phyloP scores from a whole-genome alignment of 2,113 vertebrate species.

The Leucosticte australis region DNA sequence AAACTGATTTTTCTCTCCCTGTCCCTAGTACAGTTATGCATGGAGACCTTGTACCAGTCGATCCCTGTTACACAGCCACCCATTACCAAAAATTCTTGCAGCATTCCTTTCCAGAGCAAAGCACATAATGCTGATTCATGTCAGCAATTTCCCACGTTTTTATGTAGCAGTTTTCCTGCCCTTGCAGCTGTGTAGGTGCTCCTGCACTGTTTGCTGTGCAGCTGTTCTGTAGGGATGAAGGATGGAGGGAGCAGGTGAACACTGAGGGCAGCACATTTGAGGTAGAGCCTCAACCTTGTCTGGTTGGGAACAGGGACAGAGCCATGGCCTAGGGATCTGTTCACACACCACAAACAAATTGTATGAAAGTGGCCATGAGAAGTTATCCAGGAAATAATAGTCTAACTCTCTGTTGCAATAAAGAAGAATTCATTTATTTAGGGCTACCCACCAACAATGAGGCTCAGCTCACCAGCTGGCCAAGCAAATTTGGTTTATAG shows the following conservation, averaged over 20 bases:
- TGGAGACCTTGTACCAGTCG: fast-evolving
- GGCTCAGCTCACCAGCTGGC: background rate
- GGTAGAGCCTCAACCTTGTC: background rate
- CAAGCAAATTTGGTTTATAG: background rate
- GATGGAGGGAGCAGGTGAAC: background rate
- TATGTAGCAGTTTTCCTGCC: background rate
- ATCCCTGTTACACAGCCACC: background rate
- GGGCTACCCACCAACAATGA: background rate
- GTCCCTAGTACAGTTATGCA: background rate
- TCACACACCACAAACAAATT: background rate
- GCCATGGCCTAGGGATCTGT: background rate
- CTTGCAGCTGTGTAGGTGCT: background rate
- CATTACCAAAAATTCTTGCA: background rate
- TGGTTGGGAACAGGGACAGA: background rate
- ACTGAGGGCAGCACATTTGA: background rate
- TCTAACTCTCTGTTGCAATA: background rate
- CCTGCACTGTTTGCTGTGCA: background rate
- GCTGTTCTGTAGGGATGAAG: background rate
- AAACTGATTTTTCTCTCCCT: background rate
- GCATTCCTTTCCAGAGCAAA: background rate
- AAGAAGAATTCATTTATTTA: background rate
- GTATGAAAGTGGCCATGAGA: background rate
- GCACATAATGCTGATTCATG: fast-evolving
- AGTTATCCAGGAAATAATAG: background rate
- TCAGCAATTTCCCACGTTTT: background rate